These are phyloP conservation scores for Alouatta palliata DNA, from an alignment of 2,113 vertebrate species.

Conservation along the genomic window DNA sequence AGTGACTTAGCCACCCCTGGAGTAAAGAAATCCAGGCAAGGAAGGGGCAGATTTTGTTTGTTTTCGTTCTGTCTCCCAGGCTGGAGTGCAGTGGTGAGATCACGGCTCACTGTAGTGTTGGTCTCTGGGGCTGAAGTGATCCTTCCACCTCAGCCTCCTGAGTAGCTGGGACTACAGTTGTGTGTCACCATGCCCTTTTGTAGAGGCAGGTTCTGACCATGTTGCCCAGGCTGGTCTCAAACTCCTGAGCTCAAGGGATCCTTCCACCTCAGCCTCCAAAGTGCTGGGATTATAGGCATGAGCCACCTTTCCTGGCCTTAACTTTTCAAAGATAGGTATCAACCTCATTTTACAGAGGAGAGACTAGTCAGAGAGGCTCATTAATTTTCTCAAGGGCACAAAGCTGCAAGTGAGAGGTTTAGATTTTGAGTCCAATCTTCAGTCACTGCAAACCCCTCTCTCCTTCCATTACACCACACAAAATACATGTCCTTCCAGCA, in stretches of 20 bases:
- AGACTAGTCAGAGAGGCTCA: background rate
- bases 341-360: background rate
- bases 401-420: background rate
- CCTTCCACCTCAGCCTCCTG: background rate
- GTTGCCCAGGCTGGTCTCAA: background rate
- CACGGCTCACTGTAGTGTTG: background rate
- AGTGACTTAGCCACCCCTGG: background rate
- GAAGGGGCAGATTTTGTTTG: background rate
- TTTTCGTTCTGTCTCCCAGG: background rate
- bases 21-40: background rate
- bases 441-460: background rate
- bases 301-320: background rate
- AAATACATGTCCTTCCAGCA: background rate
- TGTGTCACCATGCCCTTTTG: background rate
- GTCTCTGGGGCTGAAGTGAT: background rate
- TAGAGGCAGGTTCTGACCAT: background rate
- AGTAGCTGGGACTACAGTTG: background rate
- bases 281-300: background rate
- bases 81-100: background rate
- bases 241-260: background rate
- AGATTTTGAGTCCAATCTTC: background rate
- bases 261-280: background rate
- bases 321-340: background rate
- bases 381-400: background rate
- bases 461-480: background rate